Evolutionary conservation across 2,113 vertebrate genomes (phyloP).

Genomic region (Myrmecobius fasciatus): DNA sequence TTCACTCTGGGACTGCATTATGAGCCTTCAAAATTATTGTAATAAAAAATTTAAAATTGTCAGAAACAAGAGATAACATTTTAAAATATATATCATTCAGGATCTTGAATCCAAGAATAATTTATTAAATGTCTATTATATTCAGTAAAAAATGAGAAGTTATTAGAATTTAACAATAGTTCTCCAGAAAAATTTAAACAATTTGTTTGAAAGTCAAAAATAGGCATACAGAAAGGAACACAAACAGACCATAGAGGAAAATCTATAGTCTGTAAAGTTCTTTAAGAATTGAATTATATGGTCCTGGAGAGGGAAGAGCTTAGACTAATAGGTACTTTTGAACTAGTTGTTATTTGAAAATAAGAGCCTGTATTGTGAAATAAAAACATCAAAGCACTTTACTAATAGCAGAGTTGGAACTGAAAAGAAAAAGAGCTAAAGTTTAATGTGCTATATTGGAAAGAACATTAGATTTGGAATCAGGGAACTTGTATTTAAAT

Average conservation of each 20-base stretch:
- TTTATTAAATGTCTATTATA: background rate
- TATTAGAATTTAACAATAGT: background rate
- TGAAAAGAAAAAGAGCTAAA: background rate
- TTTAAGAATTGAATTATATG: background rate
- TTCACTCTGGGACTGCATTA: background rate
- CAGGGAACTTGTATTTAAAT: background rate
- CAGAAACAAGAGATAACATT: background rate
- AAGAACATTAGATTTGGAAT: background rate
- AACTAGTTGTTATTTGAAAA: background rate
- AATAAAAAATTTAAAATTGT: background rate
- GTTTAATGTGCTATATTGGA: background rate
- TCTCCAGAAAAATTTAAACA: background rate
- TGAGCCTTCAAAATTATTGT: background rate
- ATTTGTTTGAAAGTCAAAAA: background rate
- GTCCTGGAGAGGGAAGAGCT: background rate
- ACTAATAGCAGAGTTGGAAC: background rate
- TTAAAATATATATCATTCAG: background rate
- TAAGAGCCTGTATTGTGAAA: background rate
- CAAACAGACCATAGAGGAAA: background rate
- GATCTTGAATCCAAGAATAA: background rate
- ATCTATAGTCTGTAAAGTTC: background rate
- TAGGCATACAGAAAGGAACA: background rate
- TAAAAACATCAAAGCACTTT: background rate
- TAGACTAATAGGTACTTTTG: background rate
- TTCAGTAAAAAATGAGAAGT: background rate